Percentiles rank a stretch among this genome's conserved stretches.
phyloP scores from a whole-genome alignment of 2,888 invertebrate genomes.

The Eupithecia inturbata region DNA sequence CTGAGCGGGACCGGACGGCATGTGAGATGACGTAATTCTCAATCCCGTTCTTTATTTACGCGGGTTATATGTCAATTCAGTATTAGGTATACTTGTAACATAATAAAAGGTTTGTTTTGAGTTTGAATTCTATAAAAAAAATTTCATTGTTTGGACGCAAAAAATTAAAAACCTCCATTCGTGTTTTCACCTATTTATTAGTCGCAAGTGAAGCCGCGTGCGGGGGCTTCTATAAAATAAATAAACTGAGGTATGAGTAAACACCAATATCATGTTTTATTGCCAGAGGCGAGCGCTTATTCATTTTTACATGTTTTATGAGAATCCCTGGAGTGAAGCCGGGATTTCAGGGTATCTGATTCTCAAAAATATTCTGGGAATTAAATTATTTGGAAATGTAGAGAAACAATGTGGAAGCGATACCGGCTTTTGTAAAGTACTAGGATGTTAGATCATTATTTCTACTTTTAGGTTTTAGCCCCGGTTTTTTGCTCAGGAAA shows the following conservation, averaged over 20 bases:
- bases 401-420: background rate
- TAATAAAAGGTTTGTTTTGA: too few species aligned
- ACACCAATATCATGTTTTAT: constrained; percentile 23
- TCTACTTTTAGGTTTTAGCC: too few species aligned
- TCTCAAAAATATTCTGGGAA: constrained; percentile 1
- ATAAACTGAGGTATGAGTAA: constrained; percentile 20
- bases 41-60: too few species aligned
- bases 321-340: constrained; percentile 22
- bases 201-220: background rate
- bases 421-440: background rate
- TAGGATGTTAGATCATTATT: background rate
- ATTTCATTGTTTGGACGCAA: too few species aligned
- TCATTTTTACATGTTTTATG: constrained; percentile 32
- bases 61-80: too few species aligned
- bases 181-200: background rate
- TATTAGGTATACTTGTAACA: too few species aligned
- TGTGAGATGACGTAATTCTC: too few species aligned
- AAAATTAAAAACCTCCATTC: too few species aligned
- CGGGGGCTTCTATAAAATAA: background rate
- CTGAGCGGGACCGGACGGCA: too few species aligned
- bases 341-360: constrained; percentile 11
- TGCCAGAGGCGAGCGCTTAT: constrained; percentile 21
- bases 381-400: background rate
- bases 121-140: too few species aligned
- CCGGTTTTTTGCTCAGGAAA: too few species aligned